Percentiles rank a stretch among this genome's conserved stretches.
phyloP scores from a whole-genome alignment of 2,888 invertebrate species.

The Polydrusus cervinus region DNA sequence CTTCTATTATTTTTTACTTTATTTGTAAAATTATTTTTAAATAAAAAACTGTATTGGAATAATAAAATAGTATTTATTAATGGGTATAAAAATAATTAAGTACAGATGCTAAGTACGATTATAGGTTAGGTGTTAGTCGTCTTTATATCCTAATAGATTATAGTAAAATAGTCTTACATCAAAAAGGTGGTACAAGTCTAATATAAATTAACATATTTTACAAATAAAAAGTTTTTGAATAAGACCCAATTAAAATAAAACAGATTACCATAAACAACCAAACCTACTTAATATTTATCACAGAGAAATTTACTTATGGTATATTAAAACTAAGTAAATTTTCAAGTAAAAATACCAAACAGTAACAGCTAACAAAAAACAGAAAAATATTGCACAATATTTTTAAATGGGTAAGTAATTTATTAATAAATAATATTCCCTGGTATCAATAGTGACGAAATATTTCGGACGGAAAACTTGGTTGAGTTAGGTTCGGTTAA shows the following conservation, averaged over 20 bases:
- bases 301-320: conserved; percentile 49
- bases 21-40: conserved; percentile 7
- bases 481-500: too few relatives aligned
- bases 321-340: conserved; percentile 40
- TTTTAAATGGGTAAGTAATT: not conserved
- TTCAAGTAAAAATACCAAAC: conserved; percentile 23
- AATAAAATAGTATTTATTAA: conserved; percentile 42
- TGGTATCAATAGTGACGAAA: too few relatives aligned
- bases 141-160: conserved; percentile 15
- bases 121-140: conserved; percentile 30
- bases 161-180: conserved; percentile 22
- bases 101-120: conserved; percentile 35
- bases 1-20: too few relatives aligned
- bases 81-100: conserved; percentile 51
- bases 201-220: not conserved
- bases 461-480: too few relatives aligned
- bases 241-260: conserved; percentile 7
- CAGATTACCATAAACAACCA: conserved; percentile 32
- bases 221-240: conserved; percentile 12
- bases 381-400: conserved; percentile 5
- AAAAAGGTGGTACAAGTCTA: conserved; percentile 1
- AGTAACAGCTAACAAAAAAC: conserved; percentile 18
- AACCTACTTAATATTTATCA: conserved; percentile 47
- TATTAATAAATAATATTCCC: not conserved
- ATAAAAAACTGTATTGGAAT: conserved; percentile 38